Conservation (phyloP, 1,140 invertebrate species). For the Brachionus manjavacas region DNA sequence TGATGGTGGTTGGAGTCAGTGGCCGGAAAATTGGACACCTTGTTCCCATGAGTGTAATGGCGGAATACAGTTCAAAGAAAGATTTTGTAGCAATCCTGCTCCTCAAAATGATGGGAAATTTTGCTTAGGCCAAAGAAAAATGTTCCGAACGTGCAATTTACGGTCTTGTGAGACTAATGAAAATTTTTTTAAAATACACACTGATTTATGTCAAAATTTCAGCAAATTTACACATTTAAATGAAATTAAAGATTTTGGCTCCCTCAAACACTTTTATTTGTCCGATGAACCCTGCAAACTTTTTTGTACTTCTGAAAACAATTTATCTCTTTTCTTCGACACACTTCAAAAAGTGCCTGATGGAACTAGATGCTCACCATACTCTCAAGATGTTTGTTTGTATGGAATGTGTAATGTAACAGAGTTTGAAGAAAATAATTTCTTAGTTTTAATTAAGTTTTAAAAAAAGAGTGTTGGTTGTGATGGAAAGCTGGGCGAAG, state of each 20-base stretch:
- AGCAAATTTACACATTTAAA: not conserved
- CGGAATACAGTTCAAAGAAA: conserved; percentile 1
- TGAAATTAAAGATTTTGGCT: not conserved
- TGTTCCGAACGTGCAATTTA: conserved; percentile 65
- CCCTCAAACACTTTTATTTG: not conserved
- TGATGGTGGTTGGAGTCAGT: conserved; percentile 21
- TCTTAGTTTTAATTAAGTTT: not conserved
- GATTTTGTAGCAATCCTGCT: conserved; percentile 47
- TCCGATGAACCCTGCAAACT: not conserved
- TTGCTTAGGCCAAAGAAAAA: conserved; percentile 71
- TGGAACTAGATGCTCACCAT: conserved; percentile 77
- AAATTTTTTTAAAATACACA: not conserved
- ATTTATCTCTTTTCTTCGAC: not conserved
- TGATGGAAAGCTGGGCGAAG: conserved; percentile 75
- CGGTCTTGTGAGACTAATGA: conserved; percentile 44
- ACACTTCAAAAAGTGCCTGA: conserved; percentile 59
- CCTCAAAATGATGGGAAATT: conserved; percentile 64
- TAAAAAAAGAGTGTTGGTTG: conserved; percentile 69
- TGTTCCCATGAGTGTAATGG: conserved; percentile 24
- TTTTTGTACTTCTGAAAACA: not conserved
- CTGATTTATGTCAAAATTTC: conserved; percentile 5
- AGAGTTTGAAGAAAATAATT: not conserved
- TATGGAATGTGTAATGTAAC: conserved; percentile 73
- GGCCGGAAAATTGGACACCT: not conserved
- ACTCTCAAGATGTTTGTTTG: conserved; percentile 72